phyloP scores from a whole-genome alignment of 2,888 invertebrate species.

The Chrysomela aeneicollis region DNA sequence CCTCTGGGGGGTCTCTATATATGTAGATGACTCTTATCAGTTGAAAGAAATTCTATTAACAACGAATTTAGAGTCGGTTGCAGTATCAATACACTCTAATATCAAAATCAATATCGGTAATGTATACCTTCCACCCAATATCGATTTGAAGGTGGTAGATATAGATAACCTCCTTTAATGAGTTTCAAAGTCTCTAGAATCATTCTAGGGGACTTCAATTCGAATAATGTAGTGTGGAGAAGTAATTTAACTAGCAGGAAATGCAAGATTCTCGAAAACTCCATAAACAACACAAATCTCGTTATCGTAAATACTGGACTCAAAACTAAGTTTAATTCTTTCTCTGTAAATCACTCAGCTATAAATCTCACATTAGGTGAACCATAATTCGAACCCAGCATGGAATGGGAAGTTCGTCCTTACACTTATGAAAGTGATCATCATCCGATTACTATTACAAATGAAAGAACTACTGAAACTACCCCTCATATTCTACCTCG shows the following conservation, averaged over 20 bases:
- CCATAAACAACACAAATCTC: not conserved
- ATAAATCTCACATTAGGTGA: constrained; percentile 3
- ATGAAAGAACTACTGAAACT: not conserved
- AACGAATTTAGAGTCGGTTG: not conserved
- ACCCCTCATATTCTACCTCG: not conserved
- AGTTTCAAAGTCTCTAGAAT: not conserved
- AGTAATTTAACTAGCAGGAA: not conserved
- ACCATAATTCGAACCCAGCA: not conserved
- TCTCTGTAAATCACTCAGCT: not conserved
- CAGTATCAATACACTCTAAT: not conserved
- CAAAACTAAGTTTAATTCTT: not conserved
- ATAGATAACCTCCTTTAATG: not conserved
- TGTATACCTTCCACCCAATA: constrained; percentile 2
- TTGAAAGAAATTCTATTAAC: not conserved
- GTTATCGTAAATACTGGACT: not conserved
- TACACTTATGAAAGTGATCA: constrained; percentile 2
- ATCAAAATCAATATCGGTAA: not conserved
- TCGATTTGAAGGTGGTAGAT: not conserved
- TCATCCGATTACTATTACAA: not conserved
- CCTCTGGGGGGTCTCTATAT: not conserved
- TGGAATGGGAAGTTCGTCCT: not conserved
- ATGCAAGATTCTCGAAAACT: not conserved
- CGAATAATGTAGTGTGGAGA: not conserved
- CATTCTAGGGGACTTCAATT: not conserved
- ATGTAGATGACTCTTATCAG: not conserved